Conservation (phyloP, 1,140 invertebrate species). For the Gyrodactylus salaris region DNA sequence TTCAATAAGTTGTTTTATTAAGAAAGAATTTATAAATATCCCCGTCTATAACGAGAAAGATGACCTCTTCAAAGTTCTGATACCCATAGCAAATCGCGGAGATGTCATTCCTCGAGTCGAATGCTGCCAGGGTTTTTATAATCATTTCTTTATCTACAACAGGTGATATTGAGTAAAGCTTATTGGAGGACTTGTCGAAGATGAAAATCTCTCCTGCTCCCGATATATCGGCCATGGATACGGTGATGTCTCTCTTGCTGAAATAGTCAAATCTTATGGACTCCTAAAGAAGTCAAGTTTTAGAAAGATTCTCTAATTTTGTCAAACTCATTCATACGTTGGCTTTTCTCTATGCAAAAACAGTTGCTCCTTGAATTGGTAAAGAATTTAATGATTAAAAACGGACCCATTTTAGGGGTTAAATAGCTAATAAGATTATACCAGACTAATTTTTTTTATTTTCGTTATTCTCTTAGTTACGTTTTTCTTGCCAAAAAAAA, state of each 20-base stretch:
- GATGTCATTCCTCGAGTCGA: neutral
- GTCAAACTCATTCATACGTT: too few species aligned
- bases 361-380: too few species aligned
- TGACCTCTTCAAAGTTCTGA: neutral
- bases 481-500: too few species aligned
- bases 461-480: too few species aligned
- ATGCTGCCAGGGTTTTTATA: neutral
- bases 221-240: neutral
- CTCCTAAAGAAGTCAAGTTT: neutral
- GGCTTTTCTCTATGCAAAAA: too few species aligned
- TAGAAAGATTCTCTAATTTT: too few species aligned
- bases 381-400: too few species aligned
- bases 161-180: neutral
- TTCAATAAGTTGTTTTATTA: neutral
- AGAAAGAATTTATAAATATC: neutral
- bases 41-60: neutral
- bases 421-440: too few species aligned
- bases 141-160: neutral
- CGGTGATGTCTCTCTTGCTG: neutral
- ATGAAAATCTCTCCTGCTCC: neutral
- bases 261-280: neutral
- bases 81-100: neutral
- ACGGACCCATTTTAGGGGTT: too few species aligned
- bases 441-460: too few species aligned
- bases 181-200: neutral